Percentiles rank a stretch among this genome's conserved stretches.
phyloP scores from a whole-genome alignment of 2,888 invertebrate species.

The Carterocephalus palaemon region DNA sequence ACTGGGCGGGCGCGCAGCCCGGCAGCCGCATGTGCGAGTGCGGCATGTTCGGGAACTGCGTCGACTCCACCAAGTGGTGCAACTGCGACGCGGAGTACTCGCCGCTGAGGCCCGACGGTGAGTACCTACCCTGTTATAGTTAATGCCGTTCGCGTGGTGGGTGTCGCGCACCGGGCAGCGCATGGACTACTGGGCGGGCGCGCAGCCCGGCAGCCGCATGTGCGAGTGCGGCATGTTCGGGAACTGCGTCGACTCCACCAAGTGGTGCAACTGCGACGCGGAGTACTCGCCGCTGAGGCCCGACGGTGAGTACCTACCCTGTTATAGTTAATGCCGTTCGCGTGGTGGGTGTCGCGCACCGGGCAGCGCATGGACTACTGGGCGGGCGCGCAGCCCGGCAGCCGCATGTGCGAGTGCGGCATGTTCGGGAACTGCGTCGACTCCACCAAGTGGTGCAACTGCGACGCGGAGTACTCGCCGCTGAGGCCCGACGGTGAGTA shows the following conservation, averaged over 20 bases:
- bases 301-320: conserved; percentile 47
- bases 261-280: conserved; percentile 98
- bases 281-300: conserved; percentile 53
- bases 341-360: conserved; percentile 97
- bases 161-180: conserved; percentile 94
- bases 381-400: conserved; percentile 87
- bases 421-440: conserved; percentile 90
- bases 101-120: conserved; percentile 43
- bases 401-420: conserved; percentile 89
- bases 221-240: conserved; percentile 92
- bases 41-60: conserved; percentile 91
- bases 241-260: conserved; percentile 88
- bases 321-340: too few species aligned
- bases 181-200: conserved; percentile 98
- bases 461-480: conserved; percentile 83
- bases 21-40: conserved; percentile 85
- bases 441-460: conserved; percentile 96
- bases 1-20: conserved; percentile 93
- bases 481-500: conserved; percentile 43
- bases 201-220: conserved; percentile 83
- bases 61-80: conserved; percentile 93
- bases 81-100: conserved; percentile 90
- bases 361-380: conserved; percentile 98
- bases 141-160: conserved; percentile 99
- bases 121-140: too few species aligned